Base-by-base conservation (phyloP, 2,113 vertebrate species). In the Lasiurus cinereus region DNA sequence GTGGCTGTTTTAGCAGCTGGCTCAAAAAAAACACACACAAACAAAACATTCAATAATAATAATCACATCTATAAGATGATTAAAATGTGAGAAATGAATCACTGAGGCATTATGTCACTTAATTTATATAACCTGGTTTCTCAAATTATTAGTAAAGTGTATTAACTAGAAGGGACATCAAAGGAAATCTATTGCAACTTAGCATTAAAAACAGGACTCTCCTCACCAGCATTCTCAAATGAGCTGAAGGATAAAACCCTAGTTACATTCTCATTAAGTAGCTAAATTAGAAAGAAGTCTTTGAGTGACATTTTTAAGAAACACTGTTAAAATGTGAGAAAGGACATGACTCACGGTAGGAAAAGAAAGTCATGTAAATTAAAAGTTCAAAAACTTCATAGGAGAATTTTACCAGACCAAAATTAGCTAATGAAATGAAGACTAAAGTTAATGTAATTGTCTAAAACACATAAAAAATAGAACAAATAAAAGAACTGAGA, bases 21-120 rank as follows among this genome's bases (percentile, higher is more conserved):
- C 56, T 93, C 18, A 73, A 72, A 96, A 74, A 39, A 89, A 48
- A 73, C 21, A 39, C 39, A 39, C 39, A 39, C 39, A 39, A 39
- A 39, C 39, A 39, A 39, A 39, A 39, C 39, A 39, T 39, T 31
- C 16, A 70, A 3, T 39, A 80, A 46, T 43, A 83, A 56, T 77
- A 69, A 36, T 93, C 43, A 52, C 3, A 62, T 64, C 31, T 69
- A 9, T 69, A n/a, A 16, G 18, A 16, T n/a, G 18, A 80, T 90
- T 92, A 84, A 94, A 77, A 69, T 52, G 36, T 69, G 62, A 88
- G 7, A 8, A 2, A 6, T 12, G 46, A 77, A 7, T 83, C 39
- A 59, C 39, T 24, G 10, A 82, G 74, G 29, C 48, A 6, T 39
- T 54, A 84, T 43, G 33, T 69, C 19, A 73, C 11, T 77, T 82